Evolutionary conservation across 2,113 vertebrate species (phyloP).

Genomic region (Ibidorhyncha struthersii): DNA sequence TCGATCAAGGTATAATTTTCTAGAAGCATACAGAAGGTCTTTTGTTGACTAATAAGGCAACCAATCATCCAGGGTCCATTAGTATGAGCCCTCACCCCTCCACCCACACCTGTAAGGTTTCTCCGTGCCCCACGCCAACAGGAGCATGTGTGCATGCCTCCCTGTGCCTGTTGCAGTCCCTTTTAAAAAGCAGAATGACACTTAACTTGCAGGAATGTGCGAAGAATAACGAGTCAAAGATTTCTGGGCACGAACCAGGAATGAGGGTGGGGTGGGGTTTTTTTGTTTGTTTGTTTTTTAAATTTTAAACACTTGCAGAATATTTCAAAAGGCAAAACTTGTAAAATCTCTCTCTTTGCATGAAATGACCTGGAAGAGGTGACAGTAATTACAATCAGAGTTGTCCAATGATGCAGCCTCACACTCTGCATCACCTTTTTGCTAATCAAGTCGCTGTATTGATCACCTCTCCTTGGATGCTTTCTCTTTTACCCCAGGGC

Average conservation of each 20-base stretch:
- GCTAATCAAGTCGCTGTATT: conserved; percentile 28
- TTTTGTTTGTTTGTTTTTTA: background rate
- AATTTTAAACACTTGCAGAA: background rate
- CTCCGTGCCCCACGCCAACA: background rate
- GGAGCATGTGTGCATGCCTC: fast-evolving
- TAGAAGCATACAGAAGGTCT: background rate
- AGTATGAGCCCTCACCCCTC: background rate
- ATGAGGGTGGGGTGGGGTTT: fast-evolving
- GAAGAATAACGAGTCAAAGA: background rate
- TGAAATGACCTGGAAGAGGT: background rate
- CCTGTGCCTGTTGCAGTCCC: background rate
- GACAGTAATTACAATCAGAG: conserved; percentile 13
- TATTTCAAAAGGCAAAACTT: background rate
- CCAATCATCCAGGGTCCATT: conserved; percentile 16
- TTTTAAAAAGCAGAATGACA: background rate
- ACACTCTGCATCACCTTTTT: background rate
- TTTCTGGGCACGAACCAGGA: background rate
- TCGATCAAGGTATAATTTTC: background rate
- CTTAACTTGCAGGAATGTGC: background rate
- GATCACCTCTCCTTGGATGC: conserved; percentile 35
- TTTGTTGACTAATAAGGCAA: conserved; percentile 26
- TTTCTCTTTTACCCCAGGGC: background rate
- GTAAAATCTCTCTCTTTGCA: background rate
- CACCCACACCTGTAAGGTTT: background rate
- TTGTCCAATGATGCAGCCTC: background rate